A percentile compares a stretch with the other conserved stretches of the same genome.
These are phyloP conservation scores for Heliothis peltigera DNA, from an alignment of 2,888 invertebrate genomes.

Conservation along the genomic window DNA sequence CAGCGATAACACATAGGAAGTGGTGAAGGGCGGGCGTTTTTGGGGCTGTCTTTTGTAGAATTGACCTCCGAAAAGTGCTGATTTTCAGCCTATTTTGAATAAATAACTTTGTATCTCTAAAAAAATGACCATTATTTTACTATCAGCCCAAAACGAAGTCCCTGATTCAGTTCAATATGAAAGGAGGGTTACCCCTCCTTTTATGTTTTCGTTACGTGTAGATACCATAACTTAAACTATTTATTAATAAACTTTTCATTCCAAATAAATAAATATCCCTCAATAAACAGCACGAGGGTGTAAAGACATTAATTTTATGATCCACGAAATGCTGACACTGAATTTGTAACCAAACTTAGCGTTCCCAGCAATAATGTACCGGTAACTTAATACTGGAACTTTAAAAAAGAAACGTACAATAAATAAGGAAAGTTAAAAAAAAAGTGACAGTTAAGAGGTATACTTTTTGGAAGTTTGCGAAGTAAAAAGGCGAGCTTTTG, in stretches of 20 bases:
- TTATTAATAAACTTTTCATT: conserved; percentile 50
- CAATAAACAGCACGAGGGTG: conserved; percentile 36
- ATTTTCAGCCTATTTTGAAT: no score
- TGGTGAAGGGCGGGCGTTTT: no score
- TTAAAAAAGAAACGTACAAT: conserved; percentile 68
- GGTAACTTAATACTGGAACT: conserved; percentile 64
- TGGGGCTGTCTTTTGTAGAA: no score
- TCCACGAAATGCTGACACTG: conserved; percentile 47
- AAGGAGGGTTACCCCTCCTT: no score
- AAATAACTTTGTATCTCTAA: no score
- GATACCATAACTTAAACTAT: conserved; percentile 14
- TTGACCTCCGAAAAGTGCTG: no score
- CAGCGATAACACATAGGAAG: no score
- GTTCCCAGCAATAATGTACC: conserved; percentile 63
- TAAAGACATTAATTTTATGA: conserved; percentile 55
- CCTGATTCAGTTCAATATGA: background rate
- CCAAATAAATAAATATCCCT: conserved; percentile 34
- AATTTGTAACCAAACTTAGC: conserved; percentile 56
- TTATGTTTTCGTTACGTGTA: background rate
- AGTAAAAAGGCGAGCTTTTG: conserved; percentile 72
- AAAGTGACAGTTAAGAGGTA: conserved; percentile 73
- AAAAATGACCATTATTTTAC: no score
- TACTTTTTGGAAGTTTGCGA: conserved; percentile 71
- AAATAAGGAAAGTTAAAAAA: conserved; percentile 69
- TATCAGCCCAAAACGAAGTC: background rate